These are phyloP conservation scores for Macheiramphus alcinus DNA, from an alignment of 2,113 vertebrate genomes.

Conservation along the genomic window DNA sequence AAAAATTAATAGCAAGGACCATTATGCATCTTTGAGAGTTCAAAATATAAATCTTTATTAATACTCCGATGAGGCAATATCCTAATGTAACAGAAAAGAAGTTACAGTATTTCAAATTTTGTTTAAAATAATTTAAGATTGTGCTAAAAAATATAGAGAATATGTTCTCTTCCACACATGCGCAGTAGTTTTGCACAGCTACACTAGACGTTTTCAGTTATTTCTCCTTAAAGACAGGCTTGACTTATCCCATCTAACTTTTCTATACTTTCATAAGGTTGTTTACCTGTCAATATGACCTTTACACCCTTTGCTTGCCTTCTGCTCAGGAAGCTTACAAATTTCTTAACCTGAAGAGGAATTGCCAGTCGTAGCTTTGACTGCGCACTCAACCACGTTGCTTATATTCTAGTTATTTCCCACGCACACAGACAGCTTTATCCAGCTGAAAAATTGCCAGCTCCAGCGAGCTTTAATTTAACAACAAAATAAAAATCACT, in stretches of 20 bases:
- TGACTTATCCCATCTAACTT: not conserved
- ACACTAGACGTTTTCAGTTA: not conserved
- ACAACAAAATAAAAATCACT: constrained; percentile 1
- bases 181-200: not conserved
- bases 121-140: not conserved
- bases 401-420: not conserved
- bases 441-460: not conserved
- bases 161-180: not conserved
- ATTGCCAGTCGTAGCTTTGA: not conserved
- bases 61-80: not conserved
- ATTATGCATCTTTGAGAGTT: not conserved
- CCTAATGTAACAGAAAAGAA: not conserved
- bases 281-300: not conserved
- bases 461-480: not conserved
- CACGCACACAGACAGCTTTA: not conserved
- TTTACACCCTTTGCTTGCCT: not conserved
- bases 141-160: not conserved
- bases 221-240: not conserved
- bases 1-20: not conserved
- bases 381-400: not conserved
- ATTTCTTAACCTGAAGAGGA: not conserved
- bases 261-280: not conserved
- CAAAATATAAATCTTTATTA: not conserved
- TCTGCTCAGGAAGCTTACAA: not conserved
- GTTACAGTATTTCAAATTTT: not conserved